Evolutionary conservation across 2,797 vertebrate genomes (phyloP).

Genomic region (Harpagifer antarcticus): DNA sequence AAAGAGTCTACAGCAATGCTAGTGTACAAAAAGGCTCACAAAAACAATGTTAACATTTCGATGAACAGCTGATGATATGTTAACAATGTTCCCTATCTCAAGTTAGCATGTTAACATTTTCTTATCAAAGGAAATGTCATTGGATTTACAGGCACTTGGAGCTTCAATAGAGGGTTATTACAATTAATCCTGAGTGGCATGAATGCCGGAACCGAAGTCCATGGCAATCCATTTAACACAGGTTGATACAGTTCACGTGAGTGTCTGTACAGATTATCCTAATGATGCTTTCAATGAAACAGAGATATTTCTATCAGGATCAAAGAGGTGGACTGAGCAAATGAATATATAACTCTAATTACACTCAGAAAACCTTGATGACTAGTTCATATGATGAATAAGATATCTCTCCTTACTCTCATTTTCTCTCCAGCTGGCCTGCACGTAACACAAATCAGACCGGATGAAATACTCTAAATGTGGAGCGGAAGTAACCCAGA

Average conservation of each 20-base stretch:
- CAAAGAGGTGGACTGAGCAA: not conserved
- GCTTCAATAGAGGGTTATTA: no score
- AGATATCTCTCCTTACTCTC: not conserved
- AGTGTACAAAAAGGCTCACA: no score
- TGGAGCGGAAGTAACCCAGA: slow-evolving; percentile 34
- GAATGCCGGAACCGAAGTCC: no score
- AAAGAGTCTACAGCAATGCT: no score
- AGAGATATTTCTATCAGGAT: not conserved
- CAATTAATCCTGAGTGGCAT: no score
- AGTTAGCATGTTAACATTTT: not conserved
- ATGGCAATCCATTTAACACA: no score
- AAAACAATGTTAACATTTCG: not conserved
- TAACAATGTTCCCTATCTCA: not conserved
- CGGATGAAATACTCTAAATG: slow-evolving; percentile 62
- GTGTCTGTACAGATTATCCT: not conserved
- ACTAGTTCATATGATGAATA: slow-evolving; percentile 1
- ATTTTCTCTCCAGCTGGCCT: slow-evolving; percentile 23
- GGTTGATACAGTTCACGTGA: no score
- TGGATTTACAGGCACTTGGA: no score
- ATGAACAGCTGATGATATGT: not conserved
- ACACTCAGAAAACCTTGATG: not conserved
- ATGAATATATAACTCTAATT: not conserved
- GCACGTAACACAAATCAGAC: slow-evolving; percentile 31
- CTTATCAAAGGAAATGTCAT: no score
- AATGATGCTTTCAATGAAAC: not conserved